Evolutionary conservation across 2,797 vertebrate species (phyloP).

Genomic region (Spatula clypeata): DNA sequence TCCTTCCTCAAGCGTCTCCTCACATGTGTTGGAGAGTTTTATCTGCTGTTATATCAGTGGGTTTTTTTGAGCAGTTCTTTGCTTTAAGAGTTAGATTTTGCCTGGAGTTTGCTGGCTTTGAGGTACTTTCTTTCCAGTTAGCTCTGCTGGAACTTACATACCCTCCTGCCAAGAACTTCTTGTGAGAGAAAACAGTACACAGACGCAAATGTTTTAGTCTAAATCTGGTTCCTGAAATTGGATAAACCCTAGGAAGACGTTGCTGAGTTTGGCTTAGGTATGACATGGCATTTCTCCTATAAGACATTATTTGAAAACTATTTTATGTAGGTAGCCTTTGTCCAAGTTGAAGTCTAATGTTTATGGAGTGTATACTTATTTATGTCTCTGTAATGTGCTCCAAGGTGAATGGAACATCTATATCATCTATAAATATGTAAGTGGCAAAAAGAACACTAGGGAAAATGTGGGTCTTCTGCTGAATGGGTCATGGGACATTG

Average conservation of each 20-base stretch:
- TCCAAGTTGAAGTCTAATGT: neutral
- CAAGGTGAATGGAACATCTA: neutral
- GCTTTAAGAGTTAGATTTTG: neutral
- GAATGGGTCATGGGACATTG: neutral
- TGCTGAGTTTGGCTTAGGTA: neutral
- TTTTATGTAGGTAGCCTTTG: neutral
- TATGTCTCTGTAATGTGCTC: neutral
- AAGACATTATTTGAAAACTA: neutral
- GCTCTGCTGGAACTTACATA: neutral
- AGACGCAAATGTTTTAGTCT: neutral
- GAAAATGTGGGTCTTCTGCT: neutral
- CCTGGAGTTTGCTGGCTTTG: neutral
- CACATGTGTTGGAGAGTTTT: neutral
- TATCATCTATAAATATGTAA: neutral
- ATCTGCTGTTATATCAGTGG: neutral
- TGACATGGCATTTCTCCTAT: neutral
- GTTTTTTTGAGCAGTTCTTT: neutral
- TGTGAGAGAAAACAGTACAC: neutral
- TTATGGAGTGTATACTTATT: neutral
- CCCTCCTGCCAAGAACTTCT: neutral
- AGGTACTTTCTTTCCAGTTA: neutral
- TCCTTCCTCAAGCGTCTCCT: neutral
- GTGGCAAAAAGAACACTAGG: neutral
- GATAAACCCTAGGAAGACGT: neutral
- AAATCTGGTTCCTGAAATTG: neutral